phyloP scores from a whole-genome alignment of 2,888 invertebrate genomes.

The Gibbula magus region DNA sequence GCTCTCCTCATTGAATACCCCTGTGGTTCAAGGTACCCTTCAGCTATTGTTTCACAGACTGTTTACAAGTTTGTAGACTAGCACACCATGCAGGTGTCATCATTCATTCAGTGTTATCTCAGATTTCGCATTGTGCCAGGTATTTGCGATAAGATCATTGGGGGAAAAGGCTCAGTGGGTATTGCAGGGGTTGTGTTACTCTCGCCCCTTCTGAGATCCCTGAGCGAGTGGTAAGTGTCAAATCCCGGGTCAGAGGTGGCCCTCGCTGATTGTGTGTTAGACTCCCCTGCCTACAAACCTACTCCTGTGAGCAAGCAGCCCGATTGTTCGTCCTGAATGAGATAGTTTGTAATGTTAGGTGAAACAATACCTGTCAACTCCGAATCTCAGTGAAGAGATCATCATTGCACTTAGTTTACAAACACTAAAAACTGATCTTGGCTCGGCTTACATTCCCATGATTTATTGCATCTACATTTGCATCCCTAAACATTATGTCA shows the following conservation, averaged over 20 bases:
- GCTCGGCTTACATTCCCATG: not conserved
- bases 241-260: not conserved
- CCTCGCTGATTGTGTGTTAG: not conserved
- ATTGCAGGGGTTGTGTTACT: constrained; percentile 4
- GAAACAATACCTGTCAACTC: not conserved
- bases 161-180: constrained; percentile 3
- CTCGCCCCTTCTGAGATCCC: not conserved
- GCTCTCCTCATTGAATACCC: not conserved
- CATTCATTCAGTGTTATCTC: not conserved
- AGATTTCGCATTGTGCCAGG: constrained; percentile 5
- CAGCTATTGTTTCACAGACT: not conserved
- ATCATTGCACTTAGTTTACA: not conserved
- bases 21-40: not conserved
- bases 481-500: not conserved
- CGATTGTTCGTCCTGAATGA: not conserved
- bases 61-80: constrained; percentile 7
- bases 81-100: not conserved
- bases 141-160: constrained; percentile 12
- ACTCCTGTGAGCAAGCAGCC: not conserved
- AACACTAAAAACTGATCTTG: not conserved
- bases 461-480: not conserved
- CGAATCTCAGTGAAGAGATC: not conserved
- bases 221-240: constrained; percentile 10
- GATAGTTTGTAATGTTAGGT: constrained; percentile 5
- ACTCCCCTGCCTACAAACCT: constrained; percentile 5